Percentiles rank a stretch among this genome's conserved stretches.
These are phyloP conservation scores for Exephanes ischioxanthus DNA, from an alignment of 2,888 invertebrate species.

Conservation along the genomic window DNA sequence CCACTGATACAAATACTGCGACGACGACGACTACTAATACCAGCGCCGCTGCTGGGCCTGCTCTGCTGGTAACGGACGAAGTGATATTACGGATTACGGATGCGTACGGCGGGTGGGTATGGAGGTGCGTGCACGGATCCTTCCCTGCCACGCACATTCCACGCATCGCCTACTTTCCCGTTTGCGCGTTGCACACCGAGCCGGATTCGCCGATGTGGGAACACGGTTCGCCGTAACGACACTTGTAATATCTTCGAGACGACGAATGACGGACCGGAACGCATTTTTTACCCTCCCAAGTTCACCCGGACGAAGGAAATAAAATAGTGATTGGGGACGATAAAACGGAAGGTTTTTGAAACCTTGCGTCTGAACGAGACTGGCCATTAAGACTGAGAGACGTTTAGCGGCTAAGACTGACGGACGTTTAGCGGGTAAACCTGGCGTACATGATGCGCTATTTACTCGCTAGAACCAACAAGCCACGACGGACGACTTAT, in stretches of 20 bases:
- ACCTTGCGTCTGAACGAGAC: conserved; percentile 46
- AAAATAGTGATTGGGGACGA: background rate
- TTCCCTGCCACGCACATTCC: conserved; percentile 54
- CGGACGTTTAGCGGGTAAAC: conserved; percentile 40
- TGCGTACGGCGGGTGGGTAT: conserved; percentile 57
- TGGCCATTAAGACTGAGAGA: conserved; percentile 50
- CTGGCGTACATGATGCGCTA: conserved; percentile 51
- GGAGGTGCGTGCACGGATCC: conserved; percentile 61
- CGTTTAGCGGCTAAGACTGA: conserved; percentile 45
- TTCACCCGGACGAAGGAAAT: background rate
- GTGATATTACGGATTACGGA: conserved; percentile 69
- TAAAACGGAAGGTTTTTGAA: background rate
- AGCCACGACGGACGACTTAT: conserved; percentile 57
- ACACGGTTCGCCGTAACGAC: conserved; percentile 8
- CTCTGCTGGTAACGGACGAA: conserved; percentile 61
- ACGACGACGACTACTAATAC: conserved; percentile 10
- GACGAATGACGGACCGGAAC: conserved; percentile 10
- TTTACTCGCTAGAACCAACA: conserved; percentile 56
- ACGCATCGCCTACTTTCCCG: conserved; percentile 67
- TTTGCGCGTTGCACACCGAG: conserved; percentile 43
- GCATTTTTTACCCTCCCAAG: background rate
- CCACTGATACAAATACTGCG: conserved; percentile 7
- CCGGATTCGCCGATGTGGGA: conserved; percentile 34
- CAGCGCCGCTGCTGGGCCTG: conserved; percentile 1
- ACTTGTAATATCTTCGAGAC: conserved; percentile 10